These are phyloP conservation scores for Conus betulinus DNA, from an alignment of 1,140 invertebrate species.

Conservation along the genomic window DNA sequence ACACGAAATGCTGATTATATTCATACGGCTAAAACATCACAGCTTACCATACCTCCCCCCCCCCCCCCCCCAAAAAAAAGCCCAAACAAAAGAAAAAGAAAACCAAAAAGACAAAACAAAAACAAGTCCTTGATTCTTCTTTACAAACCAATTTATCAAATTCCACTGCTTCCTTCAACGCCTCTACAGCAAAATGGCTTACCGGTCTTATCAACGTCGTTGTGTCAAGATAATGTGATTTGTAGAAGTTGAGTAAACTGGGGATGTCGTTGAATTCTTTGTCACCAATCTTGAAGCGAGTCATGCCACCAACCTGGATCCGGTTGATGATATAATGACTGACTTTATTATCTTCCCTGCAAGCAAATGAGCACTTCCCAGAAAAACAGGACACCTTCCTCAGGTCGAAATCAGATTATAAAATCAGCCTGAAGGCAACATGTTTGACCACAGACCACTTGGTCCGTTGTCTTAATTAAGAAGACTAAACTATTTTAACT, in stretches of 20 bases:
- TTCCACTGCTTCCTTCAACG: neutral
- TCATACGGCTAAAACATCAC: no score
- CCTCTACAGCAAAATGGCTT: constrained; percentile 43
- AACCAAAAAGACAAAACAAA: neutral
- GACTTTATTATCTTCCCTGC: constrained; percentile 93
- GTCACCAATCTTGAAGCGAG: constrained; percentile 93
- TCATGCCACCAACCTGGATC: constrained; percentile 79
- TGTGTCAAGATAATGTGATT: constrained; percentile 96
- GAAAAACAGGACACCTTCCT: no score
- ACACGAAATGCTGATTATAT: no score
- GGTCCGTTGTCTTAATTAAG: no score
- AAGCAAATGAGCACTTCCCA: no score
- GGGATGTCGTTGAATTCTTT: constrained; percentile 95
- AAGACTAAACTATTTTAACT: no score
- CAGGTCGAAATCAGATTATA: no score
- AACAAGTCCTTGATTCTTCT: neutral
- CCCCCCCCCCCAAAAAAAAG: no score
- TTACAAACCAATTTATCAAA: neutral
- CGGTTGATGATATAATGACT: constrained; percentile 99
- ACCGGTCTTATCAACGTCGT: constrained; percentile 92
- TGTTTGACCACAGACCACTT: no score
- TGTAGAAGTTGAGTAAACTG: constrained; percentile 93
- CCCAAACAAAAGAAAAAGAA: no score
- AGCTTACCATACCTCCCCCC: no score
- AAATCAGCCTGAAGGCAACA: no score